These are phyloP conservation scores for Holcopasites calliopsidis DNA, from an alignment of 1,140 invertebrate species.

Conservation along the genomic window DNA sequence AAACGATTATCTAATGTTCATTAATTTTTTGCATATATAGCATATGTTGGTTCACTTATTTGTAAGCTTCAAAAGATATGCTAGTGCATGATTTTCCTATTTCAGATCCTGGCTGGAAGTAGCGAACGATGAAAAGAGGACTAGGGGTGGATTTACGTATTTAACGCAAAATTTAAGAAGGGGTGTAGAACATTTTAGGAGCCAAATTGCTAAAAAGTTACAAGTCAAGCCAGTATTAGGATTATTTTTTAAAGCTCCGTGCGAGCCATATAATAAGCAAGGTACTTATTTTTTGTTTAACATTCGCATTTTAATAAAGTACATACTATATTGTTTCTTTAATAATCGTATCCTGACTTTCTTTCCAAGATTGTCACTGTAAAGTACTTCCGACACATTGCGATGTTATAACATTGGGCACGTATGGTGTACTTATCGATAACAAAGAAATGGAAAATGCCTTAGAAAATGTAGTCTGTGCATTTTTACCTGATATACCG, in stretches of 20 bases:
- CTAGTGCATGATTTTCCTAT: constrained; percentile 2
- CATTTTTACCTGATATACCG: constrained; percentile 68
- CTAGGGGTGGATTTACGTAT: constrained; percentile 48
- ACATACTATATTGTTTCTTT: neutral
- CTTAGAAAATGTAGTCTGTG: constrained; percentile 23
- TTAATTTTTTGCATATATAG: neutral
- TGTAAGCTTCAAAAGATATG: neutral
- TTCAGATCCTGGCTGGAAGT: constrained; percentile 70
- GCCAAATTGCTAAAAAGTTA: constrained; percentile 52
- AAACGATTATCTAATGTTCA: no score
- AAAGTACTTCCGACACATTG: constrained; percentile 52
- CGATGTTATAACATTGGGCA: constrained; percentile 34
- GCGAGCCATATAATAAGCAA: neutral
- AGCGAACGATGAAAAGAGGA: constrained; percentile 58
- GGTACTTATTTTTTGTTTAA: constrained; percentile 3
- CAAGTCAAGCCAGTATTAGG: constrained; percentile 63
- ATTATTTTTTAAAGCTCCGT: constrained; percentile 49
- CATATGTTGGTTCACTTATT: neutral
- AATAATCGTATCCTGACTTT: neutral
- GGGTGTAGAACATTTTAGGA: neutral
- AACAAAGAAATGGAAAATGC: constrained; percentile 50
- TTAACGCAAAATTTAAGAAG: neutral
- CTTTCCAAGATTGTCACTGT: constrained; percentile 54
- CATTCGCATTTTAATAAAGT: neutral
- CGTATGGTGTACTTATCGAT: constrained; percentile 43